These are phyloP conservation scores for Phrynosoma blainvillii DNA, from an alignment of 2,113 vertebrate genomes.

Conservation along the genomic window DNA sequence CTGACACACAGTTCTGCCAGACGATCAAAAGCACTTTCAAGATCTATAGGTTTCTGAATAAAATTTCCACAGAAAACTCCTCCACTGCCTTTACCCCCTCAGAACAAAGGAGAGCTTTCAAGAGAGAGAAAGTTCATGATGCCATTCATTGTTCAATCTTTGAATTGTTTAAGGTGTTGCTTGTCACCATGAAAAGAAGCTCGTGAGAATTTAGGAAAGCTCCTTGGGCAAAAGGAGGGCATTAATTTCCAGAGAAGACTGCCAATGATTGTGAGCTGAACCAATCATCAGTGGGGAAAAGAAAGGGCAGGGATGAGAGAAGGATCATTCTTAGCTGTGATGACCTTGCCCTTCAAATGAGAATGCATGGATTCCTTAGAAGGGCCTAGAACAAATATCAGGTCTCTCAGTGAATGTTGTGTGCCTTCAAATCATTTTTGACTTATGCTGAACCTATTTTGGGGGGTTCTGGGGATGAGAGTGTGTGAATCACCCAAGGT, in stretches of 20 bases:
- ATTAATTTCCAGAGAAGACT: slow-evolving; percentile 25
- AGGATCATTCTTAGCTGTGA: not conserved
- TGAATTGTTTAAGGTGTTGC: slow-evolving; percentile 18
- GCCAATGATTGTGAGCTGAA: not conserved
- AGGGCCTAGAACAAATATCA: not conserved
- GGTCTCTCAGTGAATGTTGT: too few relatives aligned
- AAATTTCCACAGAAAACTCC: not conserved
- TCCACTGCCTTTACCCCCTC: not conserved
- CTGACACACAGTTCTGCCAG: slow-evolving; percentile 3
- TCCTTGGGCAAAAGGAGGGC: not conserved
- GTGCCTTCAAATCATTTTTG: too few relatives aligned
- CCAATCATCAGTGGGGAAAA: not conserved
- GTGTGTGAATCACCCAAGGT: too few relatives aligned
- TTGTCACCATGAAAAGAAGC: not conserved
- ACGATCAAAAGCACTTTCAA: slow-evolving; percentile 25
- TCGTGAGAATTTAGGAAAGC: slow-evolving; percentile 23
- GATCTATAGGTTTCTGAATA: slow-evolving; percentile 15
- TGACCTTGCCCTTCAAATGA: slow-evolving; percentile 15
- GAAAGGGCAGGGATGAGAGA: too few relatives aligned
- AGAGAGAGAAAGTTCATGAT: slow-evolving; percentile 15
- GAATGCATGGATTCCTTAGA: slow-evolving; percentile 22
- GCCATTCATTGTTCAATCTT: slow-evolving; percentile 5
- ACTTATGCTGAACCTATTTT: too few relatives aligned
- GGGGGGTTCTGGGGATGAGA: too few relatives aligned
- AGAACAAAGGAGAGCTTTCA: slow-evolving; percentile 10